These are phyloP conservation scores for Leptinotarsa tumamoca DNA, from an alignment of 2,888 invertebrate species.

Conservation along the genomic window DNA sequence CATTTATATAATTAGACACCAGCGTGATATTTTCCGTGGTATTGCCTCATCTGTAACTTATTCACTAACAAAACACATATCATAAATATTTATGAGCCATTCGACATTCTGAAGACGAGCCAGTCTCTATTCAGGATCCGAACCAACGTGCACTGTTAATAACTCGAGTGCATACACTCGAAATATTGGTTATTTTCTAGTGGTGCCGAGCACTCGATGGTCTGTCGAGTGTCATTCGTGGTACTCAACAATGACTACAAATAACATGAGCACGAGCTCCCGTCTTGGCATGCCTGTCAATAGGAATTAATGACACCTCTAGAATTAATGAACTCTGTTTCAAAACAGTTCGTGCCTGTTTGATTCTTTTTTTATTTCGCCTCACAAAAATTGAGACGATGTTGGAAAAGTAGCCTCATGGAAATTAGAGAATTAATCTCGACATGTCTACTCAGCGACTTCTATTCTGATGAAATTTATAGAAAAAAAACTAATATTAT, in stretches of 20 bases:
- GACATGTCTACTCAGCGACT: no score
- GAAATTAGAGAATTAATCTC: no score
- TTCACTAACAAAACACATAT: constrained; percentile 8
- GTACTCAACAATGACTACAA: constrained; percentile 3
- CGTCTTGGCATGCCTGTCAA: constrained; percentile 4
- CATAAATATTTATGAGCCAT: constrained; percentile 21
- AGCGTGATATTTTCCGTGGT: constrained; percentile 3
- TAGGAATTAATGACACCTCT: neutral
- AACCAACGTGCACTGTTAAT: constrained; percentile 28
- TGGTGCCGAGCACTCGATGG: constrained; percentile 18
- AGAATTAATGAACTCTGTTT: neutral
- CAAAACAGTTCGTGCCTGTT: neutral
- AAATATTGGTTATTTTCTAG: constrained; percentile 26
- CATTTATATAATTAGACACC: neutral
- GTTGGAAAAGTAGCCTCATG: no score
- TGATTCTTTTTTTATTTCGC: no score
- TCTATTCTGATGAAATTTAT: no score
- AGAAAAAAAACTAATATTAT: no score
- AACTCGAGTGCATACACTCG: constrained; percentile 20
- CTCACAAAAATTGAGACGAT: no score
- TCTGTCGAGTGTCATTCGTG: constrained; percentile 8
- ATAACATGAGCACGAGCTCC: constrained; percentile 18
- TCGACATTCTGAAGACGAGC: constrained; percentile 15
- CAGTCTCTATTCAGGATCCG: neutral
- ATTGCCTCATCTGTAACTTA: constrained; percentile 8